Evolutionary conservation across 37 sponge, comb jelly and placozoan species (phyloP).

Genomic region (Chondrosia reniformis): DNA sequence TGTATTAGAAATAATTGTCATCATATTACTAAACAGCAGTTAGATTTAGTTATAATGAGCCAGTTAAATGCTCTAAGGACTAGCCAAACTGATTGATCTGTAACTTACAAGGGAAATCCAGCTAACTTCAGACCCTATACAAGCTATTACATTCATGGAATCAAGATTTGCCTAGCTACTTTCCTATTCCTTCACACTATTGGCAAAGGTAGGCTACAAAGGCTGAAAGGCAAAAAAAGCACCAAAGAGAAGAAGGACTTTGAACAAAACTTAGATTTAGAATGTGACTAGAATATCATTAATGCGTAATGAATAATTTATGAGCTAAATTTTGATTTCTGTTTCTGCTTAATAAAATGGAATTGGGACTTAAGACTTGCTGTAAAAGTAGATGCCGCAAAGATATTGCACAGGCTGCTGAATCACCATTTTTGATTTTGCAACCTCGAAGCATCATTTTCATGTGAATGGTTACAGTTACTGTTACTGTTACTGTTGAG

Average conservation of each 20-base stretch:
- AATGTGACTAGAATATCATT: background rate
- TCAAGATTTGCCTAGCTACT: background rate
- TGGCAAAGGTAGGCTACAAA: conserved; percentile 8
- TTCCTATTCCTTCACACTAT: background rate
- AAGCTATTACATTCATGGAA: conserved; percentile 5
- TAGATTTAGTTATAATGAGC: background rate
- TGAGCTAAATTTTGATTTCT: background rate
- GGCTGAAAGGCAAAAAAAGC: no score
- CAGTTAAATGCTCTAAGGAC: conserved; percentile 22
- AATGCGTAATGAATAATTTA: background rate
- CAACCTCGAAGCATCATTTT: background rate
- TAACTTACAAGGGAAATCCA: background rate
- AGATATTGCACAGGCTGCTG: background rate
- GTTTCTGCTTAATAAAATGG: no score
- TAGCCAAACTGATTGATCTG: background rate
- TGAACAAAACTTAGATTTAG: no score
- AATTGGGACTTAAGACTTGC: no score
- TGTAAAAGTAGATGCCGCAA: background rate
- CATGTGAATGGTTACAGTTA: conserved; percentile 1
- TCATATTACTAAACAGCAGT: background rate
- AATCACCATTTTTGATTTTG: background rate
- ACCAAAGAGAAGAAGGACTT: no score
- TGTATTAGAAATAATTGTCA: conserved; percentile 12
- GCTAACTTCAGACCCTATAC: background rate
- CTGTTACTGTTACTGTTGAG: no score